Base-by-base conservation (phyloP, 1,140 invertebrate genomes). In the Brachionus rotundiformis region DNA sequence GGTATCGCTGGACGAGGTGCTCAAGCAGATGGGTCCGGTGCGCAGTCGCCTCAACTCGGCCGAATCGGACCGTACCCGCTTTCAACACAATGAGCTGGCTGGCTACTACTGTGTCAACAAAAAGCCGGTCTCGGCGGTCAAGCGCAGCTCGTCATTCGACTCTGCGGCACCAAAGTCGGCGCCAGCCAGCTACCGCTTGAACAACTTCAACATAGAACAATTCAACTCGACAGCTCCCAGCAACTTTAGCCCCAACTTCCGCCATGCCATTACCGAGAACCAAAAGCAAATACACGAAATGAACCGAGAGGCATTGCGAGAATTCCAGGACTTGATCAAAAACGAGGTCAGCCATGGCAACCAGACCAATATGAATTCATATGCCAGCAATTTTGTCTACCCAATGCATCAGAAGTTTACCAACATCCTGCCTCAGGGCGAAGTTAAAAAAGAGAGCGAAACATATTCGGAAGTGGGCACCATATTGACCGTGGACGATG, bases 61-160 rank as follows among this genome's bases (percentile, higher is more conserved):
- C 2, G 76, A 79, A 4, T 68, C 63, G 11, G 47, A 79, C 0
- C 25, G 44, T 10, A 13, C 36, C 25, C 23, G 29, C 27, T 3
- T 61, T 7, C 19, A 79, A 10, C 29, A 79, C 25, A 41, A 31
- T 16, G 76, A 79, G 29, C 54, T 79, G 16, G 47, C 44, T 7
- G 29, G 36, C 27, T 79, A 61, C 54, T 61, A 59, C 19, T 41
- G 68, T 13, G 36, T 29, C 1, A 73, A 73, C 25, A 73, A 16
- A 25, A 25, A 44, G 41, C 19, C 16, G 1, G 19, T 1, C 1
- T 16, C 13, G 23, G 54, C 16, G 1, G 11, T 49, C 25, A 54
- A 11, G 47, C 76, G 76, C 13, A 79, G 76, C 36, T 79, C 76
- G 4, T 79, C 76, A 54, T 36, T 79, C 11, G 76, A 79, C 36